phyloP scores from a whole-genome alignment of 2,888 invertebrate species.

The Aphodius sticticus region DNA sequence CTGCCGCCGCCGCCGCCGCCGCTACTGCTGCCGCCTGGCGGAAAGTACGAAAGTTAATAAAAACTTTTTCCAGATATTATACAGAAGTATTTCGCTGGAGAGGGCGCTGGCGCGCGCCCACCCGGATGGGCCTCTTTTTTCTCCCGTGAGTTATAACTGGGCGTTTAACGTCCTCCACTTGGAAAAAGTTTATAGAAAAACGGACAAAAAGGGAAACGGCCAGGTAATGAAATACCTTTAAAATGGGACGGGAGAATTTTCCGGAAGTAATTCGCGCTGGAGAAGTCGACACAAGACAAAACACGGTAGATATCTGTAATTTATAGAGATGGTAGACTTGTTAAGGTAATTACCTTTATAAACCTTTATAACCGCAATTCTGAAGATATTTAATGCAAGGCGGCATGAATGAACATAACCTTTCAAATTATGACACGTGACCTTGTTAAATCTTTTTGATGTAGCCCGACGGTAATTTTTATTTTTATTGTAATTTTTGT shows the following conservation, averaged over 20 bases:
- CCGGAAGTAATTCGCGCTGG: not conserved
- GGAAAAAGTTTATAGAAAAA: conserved; percentile 7
- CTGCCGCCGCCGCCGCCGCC: not conserved
- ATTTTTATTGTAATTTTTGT: too few relatives aligned
- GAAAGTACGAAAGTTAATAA: conserved; percentile 28
- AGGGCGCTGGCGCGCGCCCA: not conserved
- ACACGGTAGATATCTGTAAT: not conserved
- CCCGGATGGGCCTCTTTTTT: conserved; percentile 7
- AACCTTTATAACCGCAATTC: too few relatives aligned
- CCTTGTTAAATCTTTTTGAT: too few relatives aligned
- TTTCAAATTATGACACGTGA: too few relatives aligned
- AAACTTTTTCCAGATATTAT: conserved; percentile 29
- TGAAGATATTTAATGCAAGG: too few relatives aligned
- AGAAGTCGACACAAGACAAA: not conserved
- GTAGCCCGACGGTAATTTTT: too few relatives aligned
- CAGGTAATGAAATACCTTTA: conserved; percentile 23
- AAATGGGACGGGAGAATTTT: not conserved
- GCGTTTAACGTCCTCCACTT: conserved; percentile 16
- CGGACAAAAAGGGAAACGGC: conserved; percentile 12
- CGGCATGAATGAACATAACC: too few relatives aligned
- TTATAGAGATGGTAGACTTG: not conserved
- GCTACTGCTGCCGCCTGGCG: conserved; percentile 14
- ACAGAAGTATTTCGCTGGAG: conserved; percentile 18
- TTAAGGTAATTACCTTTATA: not conserved
- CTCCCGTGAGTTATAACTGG: conserved; percentile 23